Conservation (phyloP, 2,797 vertebrate genomes). For the Coranthus polyacanthus region DNA sequence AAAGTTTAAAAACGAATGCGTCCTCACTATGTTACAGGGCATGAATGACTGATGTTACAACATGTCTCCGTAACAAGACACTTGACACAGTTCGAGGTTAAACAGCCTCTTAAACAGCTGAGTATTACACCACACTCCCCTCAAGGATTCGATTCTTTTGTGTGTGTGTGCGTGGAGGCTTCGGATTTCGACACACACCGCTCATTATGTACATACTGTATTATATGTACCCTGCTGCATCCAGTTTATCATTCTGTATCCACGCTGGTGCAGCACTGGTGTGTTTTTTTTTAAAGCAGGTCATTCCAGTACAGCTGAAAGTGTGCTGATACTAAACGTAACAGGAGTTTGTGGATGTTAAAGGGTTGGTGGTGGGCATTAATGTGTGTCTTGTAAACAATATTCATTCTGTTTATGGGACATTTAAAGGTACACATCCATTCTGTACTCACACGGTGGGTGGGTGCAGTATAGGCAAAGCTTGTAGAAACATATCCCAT, state of each 20-base stretch:
- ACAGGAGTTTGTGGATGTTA: slow-evolving; percentile 24
- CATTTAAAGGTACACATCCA: slow-evolving; percentile 17
- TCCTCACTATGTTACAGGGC: background rate
- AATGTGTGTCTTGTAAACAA: slow-evolving; percentile 12
- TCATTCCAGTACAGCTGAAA: slow-evolving; percentile 38
- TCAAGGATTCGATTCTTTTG: slow-evolving; percentile 47
- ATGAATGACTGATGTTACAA: slow-evolving; percentile 38
- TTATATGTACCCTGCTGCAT: slow-evolving; percentile 57
- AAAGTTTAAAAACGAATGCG: background rate
- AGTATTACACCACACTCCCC: slow-evolving; percentile 67
- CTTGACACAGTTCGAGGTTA: slow-evolving; percentile 77
- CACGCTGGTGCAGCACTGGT: slow-evolving; percentile 7
- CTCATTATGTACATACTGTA: slow-evolving; percentile 57
- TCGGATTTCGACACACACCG: slow-evolving; percentile 33
- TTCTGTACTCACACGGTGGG: slow-evolving; percentile 1
- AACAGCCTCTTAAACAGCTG: slow-evolving; percentile 78
- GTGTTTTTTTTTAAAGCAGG: slow-evolving; percentile 35
- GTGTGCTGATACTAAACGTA: slow-evolving; percentile 28
- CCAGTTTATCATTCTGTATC: slow-evolving; percentile 46
- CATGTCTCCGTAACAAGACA: slow-evolving; percentile 58
- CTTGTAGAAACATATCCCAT: slow-evolving; percentile 17
- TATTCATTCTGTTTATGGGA: slow-evolving; percentile 46
- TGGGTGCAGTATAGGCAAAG: slow-evolving; percentile 4
- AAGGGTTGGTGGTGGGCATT: slow-evolving; percentile 25
- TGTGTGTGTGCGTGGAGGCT: slow-evolving; percentile 66